These are phyloP conservation scores for Latrodectus elegans DNA, from an alignment of 2,888 invertebrate species.

Conservation along the genomic window DNA sequence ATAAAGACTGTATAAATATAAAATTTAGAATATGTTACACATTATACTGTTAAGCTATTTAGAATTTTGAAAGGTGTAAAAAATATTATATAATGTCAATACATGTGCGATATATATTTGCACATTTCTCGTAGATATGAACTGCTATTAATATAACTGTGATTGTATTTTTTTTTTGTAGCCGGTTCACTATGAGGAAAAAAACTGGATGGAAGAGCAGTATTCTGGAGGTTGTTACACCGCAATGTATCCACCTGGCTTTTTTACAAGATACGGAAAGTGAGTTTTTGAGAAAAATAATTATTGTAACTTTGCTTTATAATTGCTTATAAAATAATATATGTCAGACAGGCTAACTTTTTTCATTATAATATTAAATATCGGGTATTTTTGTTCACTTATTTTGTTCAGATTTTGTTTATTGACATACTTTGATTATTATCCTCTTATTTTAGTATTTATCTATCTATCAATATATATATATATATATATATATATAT, in stretches of 20 bases:
- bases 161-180: conserved; percentile 14
- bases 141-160: neutral
- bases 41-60: too few species aligned
- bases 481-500: too few species aligned
- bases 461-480: too few species aligned
- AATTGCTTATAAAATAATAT: too few species aligned
- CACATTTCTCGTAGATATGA: neutral
- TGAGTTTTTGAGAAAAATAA: conserved; percentile 64
- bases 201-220: conserved; percentile 74
- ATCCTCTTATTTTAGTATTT: neutral
- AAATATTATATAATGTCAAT: neutral
- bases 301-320: too few species aligned
- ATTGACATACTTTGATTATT: neutral
- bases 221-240: conserved; percentile 75
- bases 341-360: too few species aligned
- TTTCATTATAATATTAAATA: too few species aligned
- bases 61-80: too few species aligned
- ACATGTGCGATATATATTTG: neutral
- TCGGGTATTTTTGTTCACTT: too few species aligned
- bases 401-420: too few species aligned
- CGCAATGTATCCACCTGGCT: conserved; percentile 73
- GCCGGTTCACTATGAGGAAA: conserved; percentile 72
- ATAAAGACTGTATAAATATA: too few species aligned
- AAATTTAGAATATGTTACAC: too few species aligned
- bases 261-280: conserved; percentile 74